These are phyloP conservation scores for Cynopterus sphinx DNA, from an alignment of 2,797 vertebrate genomes.

Conservation along the genomic window DNA sequence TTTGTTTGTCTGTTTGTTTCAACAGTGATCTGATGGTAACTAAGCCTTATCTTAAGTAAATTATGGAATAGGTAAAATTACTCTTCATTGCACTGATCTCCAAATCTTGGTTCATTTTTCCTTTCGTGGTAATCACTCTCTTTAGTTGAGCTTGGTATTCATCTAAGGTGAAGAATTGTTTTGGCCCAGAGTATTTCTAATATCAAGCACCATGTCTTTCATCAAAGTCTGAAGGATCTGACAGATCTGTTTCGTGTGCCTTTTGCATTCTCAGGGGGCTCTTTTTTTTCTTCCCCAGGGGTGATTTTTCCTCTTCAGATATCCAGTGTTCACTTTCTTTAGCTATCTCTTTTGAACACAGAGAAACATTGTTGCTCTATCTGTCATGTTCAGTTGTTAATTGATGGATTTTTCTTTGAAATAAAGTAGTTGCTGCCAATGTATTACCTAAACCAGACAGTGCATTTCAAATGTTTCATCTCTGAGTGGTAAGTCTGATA, in stretches of 20 bases:
- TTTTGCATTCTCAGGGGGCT: conserved; percentile 60
- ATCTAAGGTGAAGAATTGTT: conserved; percentile 55
- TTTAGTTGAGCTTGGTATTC: conserved; percentile 40
- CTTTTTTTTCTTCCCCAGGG: conserved; percentile 45
- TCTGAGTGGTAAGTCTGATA: conserved; percentile 7
- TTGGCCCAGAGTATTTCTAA: conserved; percentile 23
- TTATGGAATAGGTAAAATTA: not conserved
- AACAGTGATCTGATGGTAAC: not conserved
- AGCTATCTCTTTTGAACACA: conserved; percentile 52
- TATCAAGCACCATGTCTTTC: conserved; percentile 52
- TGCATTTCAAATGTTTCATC: conserved; percentile 59
- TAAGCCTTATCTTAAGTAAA: not conserved
- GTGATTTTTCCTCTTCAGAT: conserved; percentile 56
- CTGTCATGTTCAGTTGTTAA: conserved; percentile 76
- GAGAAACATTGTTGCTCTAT: conserved; percentile 64
- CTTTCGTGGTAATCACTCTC: not conserved
- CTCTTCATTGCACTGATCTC: not conserved
- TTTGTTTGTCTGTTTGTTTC: not conserved
- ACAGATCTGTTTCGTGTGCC: conserved; percentile 64
- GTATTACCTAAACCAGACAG: conserved; percentile 65
- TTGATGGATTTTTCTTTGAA: conserved; percentile 73
- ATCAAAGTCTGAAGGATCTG: conserved; percentile 56
- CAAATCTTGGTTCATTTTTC: conserved; percentile 26
- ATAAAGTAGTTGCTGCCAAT: conserved; percentile 67
- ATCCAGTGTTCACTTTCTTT: conserved; percentile 53